A percentile compares a stretch with the other conserved stretches of the same genome.
Conservation (phyloP, 1,140 invertebrate genomes). For the Papilio aristodemus region DNA sequence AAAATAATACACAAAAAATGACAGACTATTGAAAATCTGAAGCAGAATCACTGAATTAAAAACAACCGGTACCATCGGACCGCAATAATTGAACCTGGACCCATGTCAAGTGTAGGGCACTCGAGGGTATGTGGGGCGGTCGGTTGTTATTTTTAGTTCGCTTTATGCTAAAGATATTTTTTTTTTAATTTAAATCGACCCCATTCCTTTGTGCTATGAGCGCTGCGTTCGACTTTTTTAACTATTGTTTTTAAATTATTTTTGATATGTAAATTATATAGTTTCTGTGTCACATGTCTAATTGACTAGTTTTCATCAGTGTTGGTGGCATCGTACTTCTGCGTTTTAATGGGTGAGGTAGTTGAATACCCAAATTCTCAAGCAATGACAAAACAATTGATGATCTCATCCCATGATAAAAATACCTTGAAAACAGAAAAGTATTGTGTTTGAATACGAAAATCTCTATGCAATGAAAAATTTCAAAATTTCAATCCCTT, state of each 20-base stretch:
- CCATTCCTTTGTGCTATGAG: not conserved
- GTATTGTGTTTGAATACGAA: too few species aligned
- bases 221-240: not conserved
- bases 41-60: constrained; percentile 4
- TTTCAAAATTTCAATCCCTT: not conserved
- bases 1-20: not conserved
- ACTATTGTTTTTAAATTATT: not conserved
- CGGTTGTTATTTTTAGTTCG: constrained; percentile 2
- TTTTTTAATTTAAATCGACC: not conserved
- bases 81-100: constrained; percentile 7
- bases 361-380: too few species aligned
- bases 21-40: not conserved
- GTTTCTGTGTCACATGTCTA: not conserved
- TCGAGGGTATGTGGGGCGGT: not conserved
- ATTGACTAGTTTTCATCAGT: not conserved
- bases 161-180: not conserved
- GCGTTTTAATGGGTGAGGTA: too few species aligned
- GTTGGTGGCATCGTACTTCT: not conserved
- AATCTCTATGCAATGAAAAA: not conserved
- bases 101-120: not conserved
- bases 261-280: not conserved
- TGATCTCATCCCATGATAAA: too few species aligned
- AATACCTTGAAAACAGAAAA: too few species aligned
- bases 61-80: not conserved
- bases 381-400: too few species aligned